Conservation (phyloP, 2,113 vertebrate species). For the Pluvianellus socialis region DNA sequence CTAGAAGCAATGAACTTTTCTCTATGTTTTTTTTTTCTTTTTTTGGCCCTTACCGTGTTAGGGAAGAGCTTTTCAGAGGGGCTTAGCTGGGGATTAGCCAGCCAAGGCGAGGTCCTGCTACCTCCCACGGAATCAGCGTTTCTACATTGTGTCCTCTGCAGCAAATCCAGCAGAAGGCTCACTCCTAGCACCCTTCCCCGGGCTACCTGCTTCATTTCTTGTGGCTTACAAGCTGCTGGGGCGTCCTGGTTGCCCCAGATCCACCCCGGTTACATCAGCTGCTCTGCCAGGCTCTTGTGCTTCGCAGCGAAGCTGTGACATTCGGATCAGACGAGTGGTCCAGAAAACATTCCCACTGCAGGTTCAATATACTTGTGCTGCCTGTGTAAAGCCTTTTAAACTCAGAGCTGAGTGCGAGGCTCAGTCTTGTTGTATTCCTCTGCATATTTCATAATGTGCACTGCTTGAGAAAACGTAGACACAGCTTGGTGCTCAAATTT, state of each 20-base stretch:
- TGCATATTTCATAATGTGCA: neutral
- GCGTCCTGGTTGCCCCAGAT: neutral
- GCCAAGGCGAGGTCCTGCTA: rapidly evolving
- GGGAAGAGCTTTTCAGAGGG: neutral
- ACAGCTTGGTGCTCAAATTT: neutral
- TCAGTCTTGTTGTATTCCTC: neutral
- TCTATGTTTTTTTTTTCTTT: neutral
- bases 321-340: neutral
- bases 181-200: neutral
- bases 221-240: neutral
- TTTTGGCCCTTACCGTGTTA: neutral
- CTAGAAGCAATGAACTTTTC: neutral
- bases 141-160: neutral
- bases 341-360: neutral
- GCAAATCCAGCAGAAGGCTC: neutral
- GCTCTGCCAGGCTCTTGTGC: neutral
- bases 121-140: neutral
- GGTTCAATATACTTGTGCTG: neutral
- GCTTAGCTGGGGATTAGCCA: neutral
- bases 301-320: neutral
- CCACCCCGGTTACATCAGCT: neutral
- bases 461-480: neutral
- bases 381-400: neutral
- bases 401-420: neutral
- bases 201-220: neutral